Evolutionary conservation across 2,113 vertebrate genomes (phyloP), one percentile per base, ranked within the genome.

Genomic region (Oceanodroma tethys): DNA sequence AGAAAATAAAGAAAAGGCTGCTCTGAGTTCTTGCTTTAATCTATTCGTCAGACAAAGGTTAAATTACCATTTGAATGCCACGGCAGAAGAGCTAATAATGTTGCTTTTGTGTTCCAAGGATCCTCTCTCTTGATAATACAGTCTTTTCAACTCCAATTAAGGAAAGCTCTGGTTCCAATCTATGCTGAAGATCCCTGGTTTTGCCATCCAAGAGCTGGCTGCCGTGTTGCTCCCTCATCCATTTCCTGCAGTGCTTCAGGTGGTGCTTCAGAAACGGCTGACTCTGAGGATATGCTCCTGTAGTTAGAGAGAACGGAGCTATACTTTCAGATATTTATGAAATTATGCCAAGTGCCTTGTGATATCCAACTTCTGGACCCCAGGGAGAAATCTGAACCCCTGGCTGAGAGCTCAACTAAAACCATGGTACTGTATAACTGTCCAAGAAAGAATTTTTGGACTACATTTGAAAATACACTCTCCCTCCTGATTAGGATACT

Each of bases 371-470:
- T 96, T 91, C 83, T 85, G 82, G 85, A 83, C 88, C 80, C 66
- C 38, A 45, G 56, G 74, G 90, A 82, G 86, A 85, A 93, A 93
- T 81, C 74, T 87, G 79, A 81, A 86, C 47, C 75, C n/a, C 53
- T 91, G 92, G 76, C 90, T 38, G 36, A 95, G 83, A 96, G 58
- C 22, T 86, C 74, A 96, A 75, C 45, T 83, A 91, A 97, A 85
- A 40, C 30, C 50, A 84, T 66, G 16, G 45, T 47, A n/a, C 63
- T 58, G 43, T n/a, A n/a, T 78, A 92, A 81, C 76, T 88, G 68
- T 91, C 90, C 78, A 80, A 96, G 94, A 97, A 97, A 96, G 89
- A 32, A 94, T 95, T 96, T 94, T 84, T 76, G 72, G 88, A 93
- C 86, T 87, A 89, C 15, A 75, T 93, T 95, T 86, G 96, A 85